These are phyloP conservation scores for Smithornis capensis DNA, from an alignment of 2,113 vertebrate species.

Conservation along the genomic window DNA sequence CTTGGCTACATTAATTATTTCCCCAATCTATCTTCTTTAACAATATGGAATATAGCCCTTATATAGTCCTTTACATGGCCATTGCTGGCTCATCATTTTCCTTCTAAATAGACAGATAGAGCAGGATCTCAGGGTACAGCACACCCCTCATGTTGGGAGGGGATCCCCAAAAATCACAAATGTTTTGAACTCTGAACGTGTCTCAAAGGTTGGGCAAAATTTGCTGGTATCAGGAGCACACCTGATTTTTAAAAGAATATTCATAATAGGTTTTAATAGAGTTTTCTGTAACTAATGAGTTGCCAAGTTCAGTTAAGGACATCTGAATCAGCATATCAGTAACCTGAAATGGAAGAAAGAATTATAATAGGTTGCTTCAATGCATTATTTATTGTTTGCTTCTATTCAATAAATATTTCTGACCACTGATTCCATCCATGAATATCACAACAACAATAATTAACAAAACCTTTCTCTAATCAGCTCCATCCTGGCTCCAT, in stretches of 20 bases:
- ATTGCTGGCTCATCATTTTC: conserved; percentile 19
- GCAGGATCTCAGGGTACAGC: not conserved
- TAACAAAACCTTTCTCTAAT: not conserved
- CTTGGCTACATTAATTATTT: conserved; percentile 59
- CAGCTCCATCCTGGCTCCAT: not conserved
- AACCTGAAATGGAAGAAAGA: not conserved
- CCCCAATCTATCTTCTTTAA: conserved; percentile 42
- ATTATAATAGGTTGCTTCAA: not conserved
- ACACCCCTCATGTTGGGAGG: not conserved
- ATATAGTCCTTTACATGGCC: not conserved
- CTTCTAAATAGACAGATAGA: conserved; percentile 16
- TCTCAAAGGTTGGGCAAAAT: not conserved
- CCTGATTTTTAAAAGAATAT: not conserved
- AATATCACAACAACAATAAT: not conserved
- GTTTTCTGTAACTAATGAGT: not conserved
- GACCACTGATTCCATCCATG: not conserved
- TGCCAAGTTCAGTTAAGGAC: conserved; percentile 28
- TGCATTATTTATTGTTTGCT: conserved; percentile 23
- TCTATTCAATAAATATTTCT: conserved; percentile 17
- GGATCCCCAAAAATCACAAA: not conserved
- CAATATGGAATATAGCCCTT: not conserved
- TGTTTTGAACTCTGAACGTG: not conserved
- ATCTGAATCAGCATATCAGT: not conserved
- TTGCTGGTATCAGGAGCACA: not conserved
- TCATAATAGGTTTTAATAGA: not conserved